A percentile compares a stretch with the other conserved stretches of the same genome.
Conservation (phyloP, 1,140 invertebrate species). For the Platyura marginata region DNA sequence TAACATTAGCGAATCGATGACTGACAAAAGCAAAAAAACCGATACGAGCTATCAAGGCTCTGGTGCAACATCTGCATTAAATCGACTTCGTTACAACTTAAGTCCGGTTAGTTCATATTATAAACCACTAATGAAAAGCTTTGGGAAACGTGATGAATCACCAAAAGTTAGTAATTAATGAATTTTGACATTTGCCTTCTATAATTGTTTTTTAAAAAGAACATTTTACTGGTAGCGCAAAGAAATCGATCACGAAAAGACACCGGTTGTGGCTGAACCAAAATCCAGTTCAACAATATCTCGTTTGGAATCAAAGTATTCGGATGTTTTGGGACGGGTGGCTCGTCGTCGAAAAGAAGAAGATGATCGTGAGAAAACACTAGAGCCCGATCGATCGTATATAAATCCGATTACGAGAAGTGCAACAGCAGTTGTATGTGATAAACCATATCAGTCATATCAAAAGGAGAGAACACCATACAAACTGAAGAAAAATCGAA, state of each 20-base stretch:
- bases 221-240: too few species aligned
- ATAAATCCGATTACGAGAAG: constrained; percentile 31
- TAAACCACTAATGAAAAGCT: constrained; percentile 18
- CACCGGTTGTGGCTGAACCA: constrained; percentile 12
- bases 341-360: constrained; percentile 33
- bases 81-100: constrained; percentile 20
- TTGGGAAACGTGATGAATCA: constrained; percentile 9
- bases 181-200: background rate
- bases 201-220: too few species aligned
- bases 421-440: constrained; percentile 42
- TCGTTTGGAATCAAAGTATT: constrained; percentile 55
- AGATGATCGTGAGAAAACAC: constrained; percentile 40
- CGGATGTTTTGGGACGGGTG: constrained; percentile 45
- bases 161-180: constrained; percentile 12
- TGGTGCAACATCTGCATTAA: constrained; percentile 15
- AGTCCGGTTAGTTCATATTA: constrained; percentile 22
- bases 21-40: background rate
- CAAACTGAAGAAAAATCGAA: constrained; percentile 6
- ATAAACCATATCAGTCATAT: constrained; percentile 13
- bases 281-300: constrained; percentile 28
- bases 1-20: background rate
- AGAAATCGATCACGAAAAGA: constrained; percentile 14
- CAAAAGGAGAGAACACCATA: constrained; percentile 22
- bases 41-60: background rate
- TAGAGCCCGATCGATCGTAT: constrained; percentile 34